Evolutionary conservation across 1,140 invertebrate genomes (phyloP).

Genomic region (Mamestra configurata): DNA sequence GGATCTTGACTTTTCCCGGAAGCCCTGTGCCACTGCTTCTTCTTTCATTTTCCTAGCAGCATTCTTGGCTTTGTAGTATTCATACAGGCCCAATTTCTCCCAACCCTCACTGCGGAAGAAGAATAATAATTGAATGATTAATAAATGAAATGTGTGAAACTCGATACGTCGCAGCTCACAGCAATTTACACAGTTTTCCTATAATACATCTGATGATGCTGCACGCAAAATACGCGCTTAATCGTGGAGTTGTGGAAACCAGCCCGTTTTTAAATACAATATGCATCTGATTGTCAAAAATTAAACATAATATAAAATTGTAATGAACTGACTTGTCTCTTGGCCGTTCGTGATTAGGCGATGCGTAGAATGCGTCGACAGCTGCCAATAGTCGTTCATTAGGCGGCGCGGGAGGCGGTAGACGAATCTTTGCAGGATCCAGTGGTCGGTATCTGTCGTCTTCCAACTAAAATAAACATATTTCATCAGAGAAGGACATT

Average conservation of each 20-base stretch:
- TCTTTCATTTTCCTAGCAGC: constrained; percentile 96
- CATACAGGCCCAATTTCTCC: constrained; percentile 98
- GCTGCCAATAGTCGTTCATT: constrained; percentile 96
- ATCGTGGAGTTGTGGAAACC: too few species aligned
- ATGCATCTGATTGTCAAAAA: constrained; percentile 52
- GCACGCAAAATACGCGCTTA: too few species aligned
- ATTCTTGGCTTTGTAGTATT: constrained; percentile 99
- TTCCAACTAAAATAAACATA: constrained; percentile 90
- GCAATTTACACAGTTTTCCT: too few species aligned
- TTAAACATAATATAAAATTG: background rate
- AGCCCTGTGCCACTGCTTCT: constrained; percentile 92
- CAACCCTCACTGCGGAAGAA: constrained; percentile 95
- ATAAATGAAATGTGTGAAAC: too few species aligned
- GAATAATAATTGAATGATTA: too few species aligned
- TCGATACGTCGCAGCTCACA: too few species aligned
- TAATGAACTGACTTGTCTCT: constrained; percentile 93
- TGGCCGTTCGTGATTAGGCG: constrained; percentile 97
- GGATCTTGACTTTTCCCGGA: constrained; percentile 91
- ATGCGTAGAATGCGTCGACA: constrained; percentile 98
- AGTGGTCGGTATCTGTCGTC: constrained; percentile 96
- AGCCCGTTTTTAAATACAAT: too few species aligned
- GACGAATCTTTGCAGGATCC: constrained; percentile 95
- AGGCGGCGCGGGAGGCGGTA: constrained; percentile 97
- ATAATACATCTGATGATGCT: too few species aligned
- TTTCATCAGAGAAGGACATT: background rate